Evolutionary conservation across 2,113 vertebrate species (phyloP), one percentile per base, ranked within the genome.

Genomic region (Xenopus laevis): DNA sequence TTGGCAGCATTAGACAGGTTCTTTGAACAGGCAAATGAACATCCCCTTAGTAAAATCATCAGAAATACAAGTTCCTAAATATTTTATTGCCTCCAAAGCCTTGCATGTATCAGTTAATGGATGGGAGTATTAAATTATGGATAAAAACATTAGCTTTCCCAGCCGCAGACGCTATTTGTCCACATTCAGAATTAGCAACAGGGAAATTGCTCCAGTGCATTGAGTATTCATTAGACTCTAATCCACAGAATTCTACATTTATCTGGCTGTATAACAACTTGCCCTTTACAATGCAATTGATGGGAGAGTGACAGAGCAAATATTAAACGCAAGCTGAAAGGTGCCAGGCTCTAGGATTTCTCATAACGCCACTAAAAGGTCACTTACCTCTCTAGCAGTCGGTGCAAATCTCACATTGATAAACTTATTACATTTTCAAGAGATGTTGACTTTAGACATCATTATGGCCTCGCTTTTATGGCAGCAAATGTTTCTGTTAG

Each of bases 261-360:
- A 18, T 52, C 63, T 20, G 9, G 3, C 7, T 0, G 13, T 2
- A 7, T 7, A 10, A 8, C 40, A 33, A 9, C 13, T 13, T 47
- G 47, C 27, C 27, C 47, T 72, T 67, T 67, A 10, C n/a, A 13
- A 63, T 53, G 52, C 23, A 18, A 11, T 1, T 11, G 17, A 67
- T 30, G 45, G 59, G 53, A 64, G 60, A 72, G n/a, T 72, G 71
- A 72, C 71, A 53, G 60, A 53, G 20, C 71, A 72, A 55, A 64
- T 72, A 72, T 64, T 72, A 64, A 55, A 40, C 5, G 53, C 23
- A 17, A 62, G 70, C n/a, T 52, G 21, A 71, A 62, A 60, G 59
- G 27, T 20, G 21, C 50, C 21, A 11, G 17, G 47, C 10, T 17
- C 16, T 12, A 9, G 3, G 23, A 52, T 40, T 44, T 53, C 21